Conservation (phyloP, 2,888 invertebrate genomes). For the Meteorus cinctellus region DNA sequence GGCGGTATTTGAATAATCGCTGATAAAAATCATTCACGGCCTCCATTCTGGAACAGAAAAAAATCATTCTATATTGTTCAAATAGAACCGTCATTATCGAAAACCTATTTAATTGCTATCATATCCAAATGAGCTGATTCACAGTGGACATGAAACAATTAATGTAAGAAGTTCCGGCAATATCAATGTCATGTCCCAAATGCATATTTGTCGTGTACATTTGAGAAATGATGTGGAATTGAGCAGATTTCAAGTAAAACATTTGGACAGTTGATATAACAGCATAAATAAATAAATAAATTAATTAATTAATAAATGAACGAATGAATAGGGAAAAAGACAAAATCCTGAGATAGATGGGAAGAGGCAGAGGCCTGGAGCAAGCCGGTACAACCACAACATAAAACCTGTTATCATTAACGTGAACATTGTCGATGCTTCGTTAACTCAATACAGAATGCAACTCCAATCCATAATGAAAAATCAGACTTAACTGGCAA, state of each 20-base stretch:
- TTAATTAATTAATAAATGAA: slow-evolving; percentile 39
- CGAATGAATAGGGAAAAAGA: slow-evolving; percentile 36
- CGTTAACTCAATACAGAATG: slow-evolving; percentile 60
- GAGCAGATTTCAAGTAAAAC: no score
- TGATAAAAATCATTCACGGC: not conserved
- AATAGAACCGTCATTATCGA: not conserved
- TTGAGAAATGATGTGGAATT: not conserved
- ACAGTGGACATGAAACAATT: no score
- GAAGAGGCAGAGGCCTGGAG: slow-evolving; percentile 67
- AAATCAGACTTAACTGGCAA: slow-evolving; percentile 66
- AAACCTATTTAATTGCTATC: not conserved
- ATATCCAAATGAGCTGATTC: not conserved
- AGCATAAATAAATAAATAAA: not conserved
- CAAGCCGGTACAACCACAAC: slow-evolving; percentile 72
- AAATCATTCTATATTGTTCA: not conserved
- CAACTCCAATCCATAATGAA: slow-evolving; percentile 70
- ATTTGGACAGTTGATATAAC: not conserved
- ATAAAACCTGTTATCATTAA: slow-evolving; percentile 46
- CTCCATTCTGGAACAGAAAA: not conserved
- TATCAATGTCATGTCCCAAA: no score
- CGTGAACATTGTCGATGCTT: slow-evolving; percentile 8
- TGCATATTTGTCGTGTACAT: not conserved
- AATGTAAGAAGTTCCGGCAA: no score
- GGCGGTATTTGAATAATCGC: not conserved
- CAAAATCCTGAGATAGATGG: slow-evolving; percentile 1